Conservation (phyloP, 2,113 vertebrate genomes). For the Anas platyrhynchos region DNA sequence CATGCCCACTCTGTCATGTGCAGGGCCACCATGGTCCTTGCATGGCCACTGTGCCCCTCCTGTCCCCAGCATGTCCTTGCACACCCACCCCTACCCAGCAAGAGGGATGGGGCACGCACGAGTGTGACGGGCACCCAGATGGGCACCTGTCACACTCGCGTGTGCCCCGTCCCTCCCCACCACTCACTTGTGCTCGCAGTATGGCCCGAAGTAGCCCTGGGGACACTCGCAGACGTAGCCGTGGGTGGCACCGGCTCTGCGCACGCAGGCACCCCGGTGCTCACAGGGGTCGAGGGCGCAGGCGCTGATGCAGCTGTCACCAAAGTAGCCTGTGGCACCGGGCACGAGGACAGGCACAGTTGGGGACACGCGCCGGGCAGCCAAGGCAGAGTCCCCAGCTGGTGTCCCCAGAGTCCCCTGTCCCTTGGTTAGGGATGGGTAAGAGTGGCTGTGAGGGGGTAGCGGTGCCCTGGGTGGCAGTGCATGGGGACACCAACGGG, state of each 20-base stretch:
- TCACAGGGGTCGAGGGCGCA: constrained; percentile 93
- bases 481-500: neutral
- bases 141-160: too few relatives aligned
- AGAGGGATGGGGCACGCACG: too few relatives aligned
- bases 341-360: neutral
- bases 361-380: neutral
- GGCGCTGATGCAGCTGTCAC: constrained; percentile 86
- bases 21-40: too few relatives aligned
- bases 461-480: neutral
- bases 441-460: neutral
- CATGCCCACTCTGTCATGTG: too few relatives aligned
- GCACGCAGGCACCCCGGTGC: constrained; percentile 84
- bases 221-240: constrained; percentile 91
- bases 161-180: neutral
- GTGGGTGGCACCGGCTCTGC: constrained; percentile 75
- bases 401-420: neutral
- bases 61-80: fast-evolving
- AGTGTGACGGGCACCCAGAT: too few relatives aligned
- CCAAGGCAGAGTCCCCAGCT: neutral
- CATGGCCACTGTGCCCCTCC: too few relatives aligned
- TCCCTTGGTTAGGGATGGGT: neutral
- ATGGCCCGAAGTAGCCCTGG: constrained; percentile 87
- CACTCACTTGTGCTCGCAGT: constrained; percentile 92
- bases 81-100: neutral
- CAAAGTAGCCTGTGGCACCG: constrained; percentile 86